phyloP scores from a whole-genome alignment of 2,888 invertebrate genomes.

The Carcina quercana region DNA sequence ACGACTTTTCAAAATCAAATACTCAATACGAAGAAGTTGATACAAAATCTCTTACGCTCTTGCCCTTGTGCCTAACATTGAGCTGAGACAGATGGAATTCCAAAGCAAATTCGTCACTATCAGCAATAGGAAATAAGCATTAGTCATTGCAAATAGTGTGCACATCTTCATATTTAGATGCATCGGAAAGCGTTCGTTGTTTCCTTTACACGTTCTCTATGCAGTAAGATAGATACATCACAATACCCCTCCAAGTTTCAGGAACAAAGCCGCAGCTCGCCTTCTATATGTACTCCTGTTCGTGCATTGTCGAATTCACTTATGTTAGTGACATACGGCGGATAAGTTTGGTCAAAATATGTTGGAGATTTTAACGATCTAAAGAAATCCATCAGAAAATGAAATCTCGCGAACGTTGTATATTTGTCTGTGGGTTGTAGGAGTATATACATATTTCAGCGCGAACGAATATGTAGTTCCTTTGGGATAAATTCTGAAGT shows the following conservation, averaged over 20 bases:
- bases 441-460: too few relatives aligned
- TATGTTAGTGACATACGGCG: constrained; percentile 37
- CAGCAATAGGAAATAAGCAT: background rate
- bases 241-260: constrained; percentile 45
- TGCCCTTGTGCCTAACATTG: too few relatives aligned
- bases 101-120: constrained; percentile 7
- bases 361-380: background rate
- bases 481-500: too few relatives aligned
- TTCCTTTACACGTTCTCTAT: constrained; percentile 40
- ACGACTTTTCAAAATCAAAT: too few relatives aligned
- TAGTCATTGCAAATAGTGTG: constrained; percentile 20
- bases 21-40: too few relatives aligned
- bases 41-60: too few relatives aligned
- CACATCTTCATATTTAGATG: constrained; percentile 18
- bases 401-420: too few relatives aligned
- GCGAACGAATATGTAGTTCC: too few relatives aligned
- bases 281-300: constrained; percentile 49
- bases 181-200: constrained; percentile 27
- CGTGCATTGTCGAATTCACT: constrained; percentile 61
- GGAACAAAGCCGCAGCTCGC: constrained; percentile 63
- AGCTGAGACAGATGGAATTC: background rate
- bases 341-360: too few relatives aligned
- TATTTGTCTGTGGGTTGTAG: too few relatives aligned
- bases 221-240: constrained; percentile 63
- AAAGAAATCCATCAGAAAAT: too few relatives aligned